Base-by-base conservation (phyloP, 2,113 vertebrate genomes). In the Arothron firmamentum region DNA sequence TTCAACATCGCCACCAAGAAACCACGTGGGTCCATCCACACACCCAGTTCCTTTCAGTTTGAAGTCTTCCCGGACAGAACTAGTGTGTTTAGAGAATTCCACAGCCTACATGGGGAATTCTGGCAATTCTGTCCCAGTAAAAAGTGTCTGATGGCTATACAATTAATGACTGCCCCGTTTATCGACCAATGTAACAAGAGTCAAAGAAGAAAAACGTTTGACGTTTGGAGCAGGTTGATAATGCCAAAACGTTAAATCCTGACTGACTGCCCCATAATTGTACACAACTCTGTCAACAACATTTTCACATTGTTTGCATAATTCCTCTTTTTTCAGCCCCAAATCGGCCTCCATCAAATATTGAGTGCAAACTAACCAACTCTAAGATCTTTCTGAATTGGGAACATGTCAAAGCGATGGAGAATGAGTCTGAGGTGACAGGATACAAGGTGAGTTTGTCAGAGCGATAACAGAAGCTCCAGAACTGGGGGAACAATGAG, bases 1-100 rank as follows among this genome's bases (percentile, higher is more conserved):
- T 88, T 93, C 71, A 94, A 93, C 3, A 90, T 95, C 80, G 95
- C 92, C n/a, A 97, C 95, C 82, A 94, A 89, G 62, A 97, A 95
- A 72, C 93, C 94, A 31, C 94, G 94, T 96, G 80, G 93, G 93
- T 90, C n/a, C 15, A 42, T 41, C n/a, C 20, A 60, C 14, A 7
- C 52, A n/a, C 17, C 17, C 15, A 28, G 25, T 28, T 28, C 6
- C 25, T 5, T 38, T 38, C 34, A 38, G 34, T 45, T 17, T 45
- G 16, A 45, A 16, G 43, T 45, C 43, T 17, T 45, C 3, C 14
- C 17, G 43, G 43, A 17, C 13, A 45, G 16, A 45, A 38, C 9
- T 3, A 12, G 34, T 12, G 10, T 38, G 8, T 38, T 31, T 31
- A 9, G 5, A 31, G 28, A 31, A 31, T 31, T 31, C 8, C 28